These are phyloP conservation scores for Aphelinus certus DNA, from an alignment of 1,140 invertebrate genomes.

Conservation along the genomic window DNA sequence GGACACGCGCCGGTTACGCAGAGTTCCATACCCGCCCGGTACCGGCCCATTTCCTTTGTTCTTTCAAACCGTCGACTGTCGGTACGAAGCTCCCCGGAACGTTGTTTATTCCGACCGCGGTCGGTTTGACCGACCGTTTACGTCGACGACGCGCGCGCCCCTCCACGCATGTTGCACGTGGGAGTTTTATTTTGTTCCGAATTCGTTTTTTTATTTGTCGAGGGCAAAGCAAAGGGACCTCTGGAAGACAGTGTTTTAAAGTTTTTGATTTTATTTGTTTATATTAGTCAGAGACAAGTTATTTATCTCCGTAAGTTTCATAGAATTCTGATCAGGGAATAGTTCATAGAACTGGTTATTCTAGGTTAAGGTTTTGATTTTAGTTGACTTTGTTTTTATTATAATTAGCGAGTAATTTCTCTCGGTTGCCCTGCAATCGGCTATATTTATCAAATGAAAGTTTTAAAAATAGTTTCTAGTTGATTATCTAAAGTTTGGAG, in stretches of 20 bases:
- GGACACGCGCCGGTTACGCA: constrained; percentile 19
- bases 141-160: not conserved
- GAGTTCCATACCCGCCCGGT: constrained; percentile 27
- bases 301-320: not conserved
- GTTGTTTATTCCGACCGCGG: constrained; percentile 1
- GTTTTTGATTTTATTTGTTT: constrained; percentile 22
- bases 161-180: constrained; percentile 25
- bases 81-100: not conserved
- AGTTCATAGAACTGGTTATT: constrained; percentile 2
- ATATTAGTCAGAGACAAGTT: not conserved
- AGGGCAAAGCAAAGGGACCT: constrained; percentile 4
- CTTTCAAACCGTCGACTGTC: constrained; percentile 19
- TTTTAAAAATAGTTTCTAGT: not conserved
- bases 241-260: constrained; percentile 22
- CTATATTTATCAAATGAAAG: constrained; percentile 3
- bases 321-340: not conserved
- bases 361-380: constrained; percentile 30
- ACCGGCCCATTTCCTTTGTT: constrained; percentile 28
- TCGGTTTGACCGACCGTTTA: not conserved
- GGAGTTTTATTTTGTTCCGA: constrained; percentile 22
- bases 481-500: constrained; percentile 21
- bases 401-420: constrained; percentile 16
- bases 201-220: constrained; percentile 15
- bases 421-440: constrained; percentile 19
- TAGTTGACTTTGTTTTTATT: constrained; percentile 18